phyloP scores from a whole-genome alignment of 2,888 invertebrate species.

The Cylindroiulus punctatus region DNA sequence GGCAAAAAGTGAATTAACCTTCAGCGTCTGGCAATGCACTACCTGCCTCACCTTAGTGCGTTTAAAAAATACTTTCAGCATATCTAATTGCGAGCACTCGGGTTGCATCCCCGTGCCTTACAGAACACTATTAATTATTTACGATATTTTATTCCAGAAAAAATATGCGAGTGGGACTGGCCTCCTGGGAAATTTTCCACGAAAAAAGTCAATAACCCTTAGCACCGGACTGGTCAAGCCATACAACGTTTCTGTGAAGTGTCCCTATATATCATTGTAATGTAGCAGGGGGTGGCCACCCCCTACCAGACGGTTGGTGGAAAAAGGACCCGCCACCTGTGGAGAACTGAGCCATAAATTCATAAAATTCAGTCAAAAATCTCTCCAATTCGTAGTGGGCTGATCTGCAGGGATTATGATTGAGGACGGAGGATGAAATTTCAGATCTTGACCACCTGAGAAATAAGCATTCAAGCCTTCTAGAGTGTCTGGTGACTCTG shows the following conservation, averaged over 20 bases:
- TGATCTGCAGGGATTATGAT: neutral
- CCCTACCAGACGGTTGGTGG: neutral
- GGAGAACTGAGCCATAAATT: neutral
- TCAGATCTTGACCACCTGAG: neutral
- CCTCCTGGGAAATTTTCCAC: neutral
- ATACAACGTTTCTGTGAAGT: slow-evolving; percentile 5
- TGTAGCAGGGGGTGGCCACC: neutral
- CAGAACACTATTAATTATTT: slow-evolving; percentile 47
- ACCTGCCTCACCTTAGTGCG: slow-evolving; percentile 23
- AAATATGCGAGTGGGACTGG: neutral
- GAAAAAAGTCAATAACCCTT: slow-evolving; percentile 34
- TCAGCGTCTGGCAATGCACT: slow-evolving; percentile 38
- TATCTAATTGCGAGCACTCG: slow-evolving; percentile 42
- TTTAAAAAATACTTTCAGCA: slow-evolving; percentile 4
- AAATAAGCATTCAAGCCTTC: no score
- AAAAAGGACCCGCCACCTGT: slow-evolving; percentile 7
- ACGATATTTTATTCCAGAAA: slow-evolving; percentile 13
- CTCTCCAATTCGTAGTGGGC: neutral
- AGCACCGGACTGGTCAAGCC: neutral
- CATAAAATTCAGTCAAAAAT: slow-evolving; percentile 10
- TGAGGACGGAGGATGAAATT: neutral
- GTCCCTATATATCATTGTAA: neutral
- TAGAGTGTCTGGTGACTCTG: no score
- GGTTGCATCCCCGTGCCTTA: slow-evolving; percentile 43
- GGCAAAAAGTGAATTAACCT: slow-evolving; percentile 27